Evolutionary conservation across 2,888 invertebrate genomes (phyloP).

Genomic region (Conops quadrifasciatus): DNA sequence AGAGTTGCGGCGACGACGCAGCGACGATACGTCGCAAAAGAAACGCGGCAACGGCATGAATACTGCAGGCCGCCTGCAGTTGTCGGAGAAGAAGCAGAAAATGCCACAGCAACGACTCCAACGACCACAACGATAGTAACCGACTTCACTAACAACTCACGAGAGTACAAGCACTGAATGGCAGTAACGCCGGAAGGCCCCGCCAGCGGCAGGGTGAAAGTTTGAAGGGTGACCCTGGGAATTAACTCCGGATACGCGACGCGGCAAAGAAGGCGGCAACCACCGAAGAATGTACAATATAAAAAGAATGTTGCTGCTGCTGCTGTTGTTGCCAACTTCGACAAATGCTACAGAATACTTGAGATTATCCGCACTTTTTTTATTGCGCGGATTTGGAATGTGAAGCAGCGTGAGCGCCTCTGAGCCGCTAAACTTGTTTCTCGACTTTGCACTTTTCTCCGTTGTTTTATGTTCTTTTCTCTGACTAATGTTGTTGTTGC

Average conservation of each 20-base stretch:
- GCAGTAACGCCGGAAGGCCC: background rate
- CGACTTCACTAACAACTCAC: background rate
- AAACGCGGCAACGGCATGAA: background rate
- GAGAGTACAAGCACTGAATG: background rate
- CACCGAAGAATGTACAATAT: background rate
- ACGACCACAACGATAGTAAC: background rate
- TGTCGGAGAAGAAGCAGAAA: background rate
- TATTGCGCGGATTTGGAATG: conserved; percentile 6
- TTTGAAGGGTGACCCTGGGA: background rate
- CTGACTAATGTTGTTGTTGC: background rate
- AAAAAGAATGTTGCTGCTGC: background rate
- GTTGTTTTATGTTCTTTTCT: background rate
- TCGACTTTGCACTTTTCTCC: conserved; percentile 9
- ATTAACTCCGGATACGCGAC: too few relatives aligned
- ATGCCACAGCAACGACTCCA: background rate
- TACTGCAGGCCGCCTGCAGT: background rate
- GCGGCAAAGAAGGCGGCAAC: background rate
- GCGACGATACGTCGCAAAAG: conserved; percentile 19
- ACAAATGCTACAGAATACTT: conserved; percentile 37
- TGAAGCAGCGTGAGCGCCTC: conserved; percentile 1
- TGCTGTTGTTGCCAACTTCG: conserved; percentile 21
- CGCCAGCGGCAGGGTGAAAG: background rate
- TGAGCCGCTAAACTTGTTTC: conserved; percentile 8
- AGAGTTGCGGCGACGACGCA: background rate
- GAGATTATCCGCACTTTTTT: conserved; percentile 37